These are phyloP conservation scores for Drosophila trichaetosa DNA, from an alignment of 2,888 invertebrate species.

Conservation along the genomic window DNA sequence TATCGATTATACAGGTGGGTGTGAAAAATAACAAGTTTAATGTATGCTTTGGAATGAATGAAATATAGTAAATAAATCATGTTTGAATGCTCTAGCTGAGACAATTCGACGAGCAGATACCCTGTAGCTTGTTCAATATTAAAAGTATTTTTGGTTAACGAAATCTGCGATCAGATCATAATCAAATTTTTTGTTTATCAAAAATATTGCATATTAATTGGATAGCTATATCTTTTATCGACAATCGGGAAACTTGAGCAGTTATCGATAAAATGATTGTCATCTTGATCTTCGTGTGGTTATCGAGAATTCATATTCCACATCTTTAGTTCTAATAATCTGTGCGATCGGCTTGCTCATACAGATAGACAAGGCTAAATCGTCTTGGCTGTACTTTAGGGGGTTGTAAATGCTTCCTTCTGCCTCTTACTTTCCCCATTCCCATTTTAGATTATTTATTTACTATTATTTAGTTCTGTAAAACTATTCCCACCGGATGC, in stretches of 20 bases:
- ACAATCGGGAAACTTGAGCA: not conserved
- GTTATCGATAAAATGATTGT: not conserved
- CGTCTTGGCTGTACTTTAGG: not conserved
- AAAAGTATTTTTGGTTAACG: not conserved
- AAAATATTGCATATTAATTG: not conserved
- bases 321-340: not conserved
- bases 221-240: not conserved
- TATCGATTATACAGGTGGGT: constrained; percentile 74
- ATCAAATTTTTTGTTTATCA: not conserved
- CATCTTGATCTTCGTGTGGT: not conserved
- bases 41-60: not conserved
- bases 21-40: not conserved
- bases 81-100: not conserved
- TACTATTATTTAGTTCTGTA: no score
- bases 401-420: not conserved
- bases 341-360: not conserved
- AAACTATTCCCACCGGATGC: not conserved
- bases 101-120: not conserved
- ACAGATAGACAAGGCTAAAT: not conserved
- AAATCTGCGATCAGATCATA: not conserved
- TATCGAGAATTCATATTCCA: not conserved
- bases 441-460: not conserved
- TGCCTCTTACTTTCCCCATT: not conserved
- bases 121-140: not conserved
- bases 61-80: not conserved